Evolutionary conservation across 1,140 invertebrate species (phyloP).

Genomic region (Rhopalosiphum maidis): DNA sequence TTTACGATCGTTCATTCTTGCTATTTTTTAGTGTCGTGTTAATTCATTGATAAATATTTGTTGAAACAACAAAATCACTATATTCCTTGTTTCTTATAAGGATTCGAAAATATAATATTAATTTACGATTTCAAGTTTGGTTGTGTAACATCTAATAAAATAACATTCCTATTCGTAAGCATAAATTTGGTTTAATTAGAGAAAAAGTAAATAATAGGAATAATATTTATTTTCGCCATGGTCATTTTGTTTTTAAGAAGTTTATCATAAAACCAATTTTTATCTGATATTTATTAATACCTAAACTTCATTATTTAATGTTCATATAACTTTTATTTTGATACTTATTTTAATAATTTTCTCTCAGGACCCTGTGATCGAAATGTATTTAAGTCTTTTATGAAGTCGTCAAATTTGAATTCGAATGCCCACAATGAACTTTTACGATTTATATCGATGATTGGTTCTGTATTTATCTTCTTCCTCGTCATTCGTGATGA

Average conservation of each 20-base stretch:
- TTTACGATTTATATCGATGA: not conserved
- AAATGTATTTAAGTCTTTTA: not conserved
- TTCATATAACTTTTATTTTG: not conserved
- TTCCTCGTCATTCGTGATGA: not conserved
- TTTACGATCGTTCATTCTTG: slow-evolving; percentile 9
- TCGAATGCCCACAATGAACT: not conserved
- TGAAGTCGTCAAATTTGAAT: not conserved
- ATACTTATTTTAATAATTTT: not conserved
- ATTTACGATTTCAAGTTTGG: not conserved
- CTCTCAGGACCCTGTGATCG: not conserved
- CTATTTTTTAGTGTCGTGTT: not conserved
- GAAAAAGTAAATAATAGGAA: not conserved
- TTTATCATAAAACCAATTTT: not conserved
- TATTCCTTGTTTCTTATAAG: not conserved
- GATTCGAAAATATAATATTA: not conserved
- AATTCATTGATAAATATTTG: not conserved
- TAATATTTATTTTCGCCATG: not conserved
- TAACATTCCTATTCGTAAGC: not conserved
- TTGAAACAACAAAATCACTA: not conserved
- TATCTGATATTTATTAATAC: not conserved
- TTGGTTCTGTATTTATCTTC: not conserved
- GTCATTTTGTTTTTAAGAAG: not conserved
- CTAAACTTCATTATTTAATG: not conserved
- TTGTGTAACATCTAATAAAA: not conserved
- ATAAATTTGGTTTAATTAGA: not conserved